Evolutionary conservation across 2,797 vertebrate genomes (phyloP).

Genomic region (Characodon lateralis): DNA sequence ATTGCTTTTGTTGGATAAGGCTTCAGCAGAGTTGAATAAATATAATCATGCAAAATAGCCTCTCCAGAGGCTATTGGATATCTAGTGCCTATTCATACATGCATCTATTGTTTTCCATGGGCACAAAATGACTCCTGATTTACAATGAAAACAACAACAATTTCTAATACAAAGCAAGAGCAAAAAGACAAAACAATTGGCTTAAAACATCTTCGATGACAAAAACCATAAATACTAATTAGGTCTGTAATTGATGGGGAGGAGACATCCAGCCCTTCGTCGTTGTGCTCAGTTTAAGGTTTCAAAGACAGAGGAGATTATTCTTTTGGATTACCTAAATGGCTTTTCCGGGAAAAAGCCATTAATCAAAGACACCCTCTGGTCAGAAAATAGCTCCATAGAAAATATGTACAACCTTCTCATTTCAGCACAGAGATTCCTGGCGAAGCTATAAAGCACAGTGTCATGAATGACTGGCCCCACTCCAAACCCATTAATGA

Average conservation of each 20-base stretch:
- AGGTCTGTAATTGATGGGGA: conserved; percentile 64
- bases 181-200: conserved; percentile 50
- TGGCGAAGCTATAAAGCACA: conserved; percentile 91
- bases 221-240: conserved; percentile 71
- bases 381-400: conserved; percentile 90
- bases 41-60: conserved; percentile 63
- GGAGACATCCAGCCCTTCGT: conserved; percentile 44
- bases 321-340: conserved; percentile 89
- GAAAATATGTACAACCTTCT: conserved; percentile 95
- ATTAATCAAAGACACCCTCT: conserved; percentile 90
- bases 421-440: conserved; percentile 89
- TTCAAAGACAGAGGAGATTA: conserved; percentile 79
- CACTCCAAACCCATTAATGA: conserved; percentile 85
- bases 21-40: conserved; percentile 54
- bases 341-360: conserved; percentile 83
- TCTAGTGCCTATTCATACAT: conserved; percentile 39
- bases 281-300: conserved; percentile 70
- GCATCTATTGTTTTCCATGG: conserved; percentile 28
- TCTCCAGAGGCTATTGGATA: conserved; percentile 42
- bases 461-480: conserved; percentile 82
- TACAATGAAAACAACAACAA: conserved; percentile 23
- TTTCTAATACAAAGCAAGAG: conserved; percentile 24
- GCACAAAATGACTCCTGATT: conserved; percentile 9
- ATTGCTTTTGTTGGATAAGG: conserved; percentile 62
- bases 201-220: conserved; percentile 49